Evolutionary conservation across 1,140 invertebrate species (phyloP).

Genomic region (Pinna nobilis): DNA sequence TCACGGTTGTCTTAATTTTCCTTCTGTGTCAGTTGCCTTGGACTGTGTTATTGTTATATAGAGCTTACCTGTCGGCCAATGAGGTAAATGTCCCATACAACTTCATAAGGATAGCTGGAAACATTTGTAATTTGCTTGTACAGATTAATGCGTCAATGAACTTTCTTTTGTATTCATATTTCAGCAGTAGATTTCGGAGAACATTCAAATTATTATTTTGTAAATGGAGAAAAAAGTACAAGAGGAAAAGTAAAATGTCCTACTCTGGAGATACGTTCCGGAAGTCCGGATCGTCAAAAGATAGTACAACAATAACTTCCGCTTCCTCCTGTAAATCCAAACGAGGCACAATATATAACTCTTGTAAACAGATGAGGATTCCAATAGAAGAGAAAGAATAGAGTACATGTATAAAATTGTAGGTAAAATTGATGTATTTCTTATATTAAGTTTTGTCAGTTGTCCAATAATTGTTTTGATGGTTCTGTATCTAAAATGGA

Average conservation of each 20-base stretch:
- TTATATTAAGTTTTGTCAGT: no score
- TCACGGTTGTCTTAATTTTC: slow-evolving; percentile 85
- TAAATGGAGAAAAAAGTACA: slow-evolving; percentile 26
- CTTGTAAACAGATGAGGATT: neutral
- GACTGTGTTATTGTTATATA: slow-evolving; percentile 74
- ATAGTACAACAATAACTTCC: neutral
- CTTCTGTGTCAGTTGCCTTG: slow-evolving; percentile 84
- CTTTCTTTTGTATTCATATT: slow-evolving; percentile 86
- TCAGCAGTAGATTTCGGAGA: slow-evolving; percentile 85
- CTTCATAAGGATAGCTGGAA: slow-evolving; percentile 78
- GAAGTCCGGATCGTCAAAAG: neutral
- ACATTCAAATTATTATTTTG: slow-evolving; percentile 82
- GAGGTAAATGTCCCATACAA: slow-evolving; percentile 46
- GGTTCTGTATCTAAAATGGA: no score
- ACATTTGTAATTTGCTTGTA: slow-evolving; percentile 84
- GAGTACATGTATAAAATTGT: no score
- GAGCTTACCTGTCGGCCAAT: slow-evolving; percentile 45
- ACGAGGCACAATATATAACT: slow-evolving; percentile 2
- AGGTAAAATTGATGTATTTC: no score
- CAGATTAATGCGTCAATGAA: slow-evolving; percentile 84
- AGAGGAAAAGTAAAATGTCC: neutral
- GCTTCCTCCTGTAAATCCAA: slow-evolving; percentile 5
- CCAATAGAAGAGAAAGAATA: no score
- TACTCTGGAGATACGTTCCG: neutral
- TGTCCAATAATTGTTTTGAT: no score